phyloP scores from a whole-genome alignment of 2,888 invertebrate species.

The Lasioglossum zephyrum region DNA sequence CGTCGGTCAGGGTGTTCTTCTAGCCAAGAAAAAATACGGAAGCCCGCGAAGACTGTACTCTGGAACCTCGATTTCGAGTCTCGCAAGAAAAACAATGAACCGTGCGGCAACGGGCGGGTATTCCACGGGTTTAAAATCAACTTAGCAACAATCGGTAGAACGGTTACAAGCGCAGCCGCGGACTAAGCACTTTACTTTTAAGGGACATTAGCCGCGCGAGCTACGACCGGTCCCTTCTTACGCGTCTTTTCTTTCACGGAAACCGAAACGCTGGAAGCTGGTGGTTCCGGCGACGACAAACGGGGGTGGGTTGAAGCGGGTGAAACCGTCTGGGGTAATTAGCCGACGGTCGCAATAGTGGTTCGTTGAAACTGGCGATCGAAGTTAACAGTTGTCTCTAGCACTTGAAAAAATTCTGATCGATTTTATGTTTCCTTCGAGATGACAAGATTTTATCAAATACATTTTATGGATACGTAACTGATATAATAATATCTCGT shows the following conservation, averaged over 20 bases:
- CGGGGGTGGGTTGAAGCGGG: slow-evolving; percentile 4
- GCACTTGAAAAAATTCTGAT: neutral
- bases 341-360: slow-evolving; percentile 70
- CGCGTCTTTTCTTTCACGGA: slow-evolving; percentile 63
- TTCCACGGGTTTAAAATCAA: slow-evolving; percentile 57
- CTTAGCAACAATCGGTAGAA: slow-evolving; percentile 53
- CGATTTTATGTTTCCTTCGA: too few relatives aligned
- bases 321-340: slow-evolving; percentile 75
- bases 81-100: slow-evolving; percentile 7
- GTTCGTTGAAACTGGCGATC: neutral
- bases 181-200: slow-evolving; percentile 76
- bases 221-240: slow-evolving; percentile 62
- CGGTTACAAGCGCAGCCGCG: slow-evolving; percentile 54
- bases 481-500: too few relatives aligned
- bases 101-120: neutral
- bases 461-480: too few relatives aligned
- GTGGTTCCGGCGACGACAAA: slow-evolving; percentile 26
- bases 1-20: neutral
- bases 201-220: slow-evolving; percentile 75
- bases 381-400: neutral
- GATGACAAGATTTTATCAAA: neutral
- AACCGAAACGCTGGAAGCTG: slow-evolving; percentile 57
- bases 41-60: neutral
- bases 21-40: neutral
- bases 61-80: neutral